A percentile compares a stretch with the other conserved stretches of the same genome.
These are phyloP conservation scores for Pedetes capensis DNA, from an alignment of 2,113 vertebrate genomes.

Conservation along the genomic window DNA sequence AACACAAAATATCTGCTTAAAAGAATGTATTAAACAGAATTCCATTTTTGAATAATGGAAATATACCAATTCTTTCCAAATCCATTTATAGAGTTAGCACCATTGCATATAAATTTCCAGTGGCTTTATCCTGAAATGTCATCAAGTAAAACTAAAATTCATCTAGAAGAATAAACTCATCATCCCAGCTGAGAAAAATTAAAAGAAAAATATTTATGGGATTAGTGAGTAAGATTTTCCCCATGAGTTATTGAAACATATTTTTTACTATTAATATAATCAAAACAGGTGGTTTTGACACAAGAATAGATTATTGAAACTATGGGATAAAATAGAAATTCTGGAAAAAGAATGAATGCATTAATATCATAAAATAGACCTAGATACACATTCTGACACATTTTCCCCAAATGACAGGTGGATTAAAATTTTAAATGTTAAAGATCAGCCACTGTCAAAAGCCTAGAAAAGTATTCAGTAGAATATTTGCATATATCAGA, in stretches of 20 bases:
- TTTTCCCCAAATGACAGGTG: background rate
- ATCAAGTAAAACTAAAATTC: constrained; percentile 19
- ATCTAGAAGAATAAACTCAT: background rate
- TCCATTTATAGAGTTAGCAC: background rate
- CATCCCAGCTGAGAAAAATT: background rate
- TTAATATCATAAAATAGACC: background rate
- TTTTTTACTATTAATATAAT: background rate
- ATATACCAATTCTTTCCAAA: background rate
- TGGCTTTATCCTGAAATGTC: background rate
- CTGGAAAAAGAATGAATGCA: background rate
- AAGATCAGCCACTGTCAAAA: background rate
- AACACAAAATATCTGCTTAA: too few relatives aligned
- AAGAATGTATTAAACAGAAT: background rate
- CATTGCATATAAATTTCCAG: background rate
- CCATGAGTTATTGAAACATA: background rate
- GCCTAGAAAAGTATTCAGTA: background rate
- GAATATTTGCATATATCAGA: background rate
- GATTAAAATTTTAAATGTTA: background rate
- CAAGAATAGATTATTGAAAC: background rate
- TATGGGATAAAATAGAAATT: background rate
- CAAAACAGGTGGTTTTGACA: background rate
- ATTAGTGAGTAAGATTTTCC: background rate
- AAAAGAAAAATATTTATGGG: background rate
- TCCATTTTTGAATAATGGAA: background rate
- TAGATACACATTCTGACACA: background rate